Conservation (phyloP, 2,113 vertebrate genomes). For the Apteryx owenii region DNA sequence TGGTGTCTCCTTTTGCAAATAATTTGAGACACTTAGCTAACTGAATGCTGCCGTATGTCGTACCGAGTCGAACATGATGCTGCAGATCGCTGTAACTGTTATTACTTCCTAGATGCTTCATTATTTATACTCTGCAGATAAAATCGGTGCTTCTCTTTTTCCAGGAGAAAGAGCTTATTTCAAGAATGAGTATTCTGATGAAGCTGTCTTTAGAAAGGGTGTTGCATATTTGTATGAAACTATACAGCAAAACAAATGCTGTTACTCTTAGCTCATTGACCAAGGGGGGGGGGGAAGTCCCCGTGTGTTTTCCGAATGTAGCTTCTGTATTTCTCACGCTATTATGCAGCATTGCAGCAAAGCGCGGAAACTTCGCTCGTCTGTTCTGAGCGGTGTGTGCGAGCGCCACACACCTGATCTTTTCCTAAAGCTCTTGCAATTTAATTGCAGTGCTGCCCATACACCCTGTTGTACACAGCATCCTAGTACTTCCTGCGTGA, state of each 20-base stretch:
- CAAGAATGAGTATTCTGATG: accelerated
- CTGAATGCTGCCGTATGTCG: background rate
- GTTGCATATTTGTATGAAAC: background rate
- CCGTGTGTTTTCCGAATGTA: background rate
- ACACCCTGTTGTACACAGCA: accelerated
- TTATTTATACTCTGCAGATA: background rate
- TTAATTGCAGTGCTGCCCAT: accelerated
- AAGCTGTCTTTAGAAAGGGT: background rate
- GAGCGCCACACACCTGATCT: background rate
- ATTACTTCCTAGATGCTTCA: background rate
- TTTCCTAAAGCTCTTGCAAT: background rate
- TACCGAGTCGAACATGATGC: background rate
- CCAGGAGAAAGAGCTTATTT: background rate
- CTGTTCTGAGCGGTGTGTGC: background rate
- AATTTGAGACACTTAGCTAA: background rate
- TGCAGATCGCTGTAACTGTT: background rate
- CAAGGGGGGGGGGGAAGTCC: background rate
- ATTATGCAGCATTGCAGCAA: background rate
- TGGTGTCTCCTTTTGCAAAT: background rate
- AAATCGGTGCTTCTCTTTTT: background rate
- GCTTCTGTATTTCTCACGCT: background rate
- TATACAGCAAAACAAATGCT: background rate
- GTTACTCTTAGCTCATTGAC: background rate
- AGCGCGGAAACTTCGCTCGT: accelerated
- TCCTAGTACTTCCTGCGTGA: background rate